Evolutionary conservation across 37 sponge, comb jelly and placozoan species (phyloP).

Genomic region (Ianthella basta): DNA sequence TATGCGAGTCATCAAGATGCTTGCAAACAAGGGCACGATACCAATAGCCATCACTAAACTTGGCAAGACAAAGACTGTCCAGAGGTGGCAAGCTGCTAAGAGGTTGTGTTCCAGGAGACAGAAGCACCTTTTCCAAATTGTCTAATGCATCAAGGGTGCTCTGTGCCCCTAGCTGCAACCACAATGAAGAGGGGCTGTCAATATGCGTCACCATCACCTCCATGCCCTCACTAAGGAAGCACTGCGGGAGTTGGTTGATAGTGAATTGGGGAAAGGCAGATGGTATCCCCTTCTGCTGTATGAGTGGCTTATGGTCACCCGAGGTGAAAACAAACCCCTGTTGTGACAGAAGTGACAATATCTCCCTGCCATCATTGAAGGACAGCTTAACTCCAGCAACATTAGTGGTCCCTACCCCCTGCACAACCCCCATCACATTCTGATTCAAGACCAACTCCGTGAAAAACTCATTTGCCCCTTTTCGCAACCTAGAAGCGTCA

Average conservation of each 20-base stretch:
- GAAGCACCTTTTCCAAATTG: slow-evolving; percentile 19
- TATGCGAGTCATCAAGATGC: background rate
- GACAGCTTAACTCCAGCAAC: background rate
- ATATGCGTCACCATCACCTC: slow-evolving; percentile 34
- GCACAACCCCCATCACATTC: background rate
- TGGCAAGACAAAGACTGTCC: slow-evolving; percentile 50
- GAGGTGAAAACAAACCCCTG: background rate
- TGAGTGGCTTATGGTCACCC: background rate
- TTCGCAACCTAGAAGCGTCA: background rate
- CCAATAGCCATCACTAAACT: slow-evolving; percentile 53
- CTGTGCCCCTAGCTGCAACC: slow-evolving; percentile 43
- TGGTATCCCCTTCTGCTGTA: background rate
- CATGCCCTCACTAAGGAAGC: background rate
- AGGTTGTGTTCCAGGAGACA: background rate
- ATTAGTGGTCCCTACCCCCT: background rate
- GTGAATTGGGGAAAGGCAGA: background rate
- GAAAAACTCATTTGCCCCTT: slow-evolving; percentile 4
- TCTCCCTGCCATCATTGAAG: background rate
- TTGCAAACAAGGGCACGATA: slow-evolving; percentile 34
- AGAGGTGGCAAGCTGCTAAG: background rate
- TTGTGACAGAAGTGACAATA: background rate
- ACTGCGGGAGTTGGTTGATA: background rate
- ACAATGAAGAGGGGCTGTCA: slow-evolving; percentile 40
- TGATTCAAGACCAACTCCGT: background rate
- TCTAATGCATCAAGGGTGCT: background rate